Evolutionary conservation across 2,888 invertebrate species (phyloP), one percentile per base, ranked within the genome.

Genomic region (Oscheius sp.): DNA sequence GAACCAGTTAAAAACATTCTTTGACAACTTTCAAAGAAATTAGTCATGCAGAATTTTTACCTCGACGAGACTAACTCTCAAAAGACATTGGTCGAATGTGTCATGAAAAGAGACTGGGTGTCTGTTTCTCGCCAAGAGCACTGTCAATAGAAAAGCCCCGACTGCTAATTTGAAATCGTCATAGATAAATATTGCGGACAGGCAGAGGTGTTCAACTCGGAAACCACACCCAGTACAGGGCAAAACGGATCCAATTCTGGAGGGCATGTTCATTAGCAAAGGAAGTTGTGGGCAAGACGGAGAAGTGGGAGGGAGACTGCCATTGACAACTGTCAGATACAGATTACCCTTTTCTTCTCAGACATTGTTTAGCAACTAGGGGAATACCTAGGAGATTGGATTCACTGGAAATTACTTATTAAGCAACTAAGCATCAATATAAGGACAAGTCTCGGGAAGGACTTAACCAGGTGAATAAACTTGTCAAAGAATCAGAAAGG

Each of bases 41-140:
- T 58, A 58, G 27, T 35, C 58, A 58, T 58, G 49, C 49, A 49
- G 49, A 49, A 49, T 49, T 21, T 21, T 49, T 49, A 21, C 21
- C n/a, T 25, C 41, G 41, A 61, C 25, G 61, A 43, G n/a, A 43
- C n/a, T 43, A 45, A 13, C 5, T 12, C 18, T 16, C 43, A 43
- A 45, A 41, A 58, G 58, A 58, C 58, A 49, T n/a, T 55, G 55
- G 21, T 25, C 43, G 58, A 58, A 29, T n/a, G 29, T 41, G 43
- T 66, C 52, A 49, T 66, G 25, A 52, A 52, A 66, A 52, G 49
- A 21, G 35, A 35, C 35, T 49, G 9, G 52, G 52, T 66, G 66
- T 52, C 66, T 66, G 49, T 66, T 66, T 66, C 66, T 49, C 66
- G 66, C 66, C 49, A 66, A 66, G 66, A 52, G 66, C 66, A 66